Evolutionary conservation across 2,113 vertebrate species (phyloP).

Genomic region (Grallaria varia): DNA sequence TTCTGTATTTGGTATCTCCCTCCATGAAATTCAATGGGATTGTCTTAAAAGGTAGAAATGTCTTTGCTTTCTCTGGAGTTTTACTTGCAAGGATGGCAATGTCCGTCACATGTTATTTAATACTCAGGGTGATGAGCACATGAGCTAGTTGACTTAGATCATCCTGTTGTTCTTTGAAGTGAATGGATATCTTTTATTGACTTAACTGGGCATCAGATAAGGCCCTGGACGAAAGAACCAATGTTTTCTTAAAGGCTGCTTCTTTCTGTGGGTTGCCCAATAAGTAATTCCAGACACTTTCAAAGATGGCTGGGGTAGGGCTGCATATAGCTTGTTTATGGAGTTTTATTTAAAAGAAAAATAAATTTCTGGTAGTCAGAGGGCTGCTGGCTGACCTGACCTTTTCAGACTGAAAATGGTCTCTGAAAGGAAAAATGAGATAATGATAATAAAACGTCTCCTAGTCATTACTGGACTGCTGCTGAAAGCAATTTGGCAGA

Average conservation of each 20-base stretch:
- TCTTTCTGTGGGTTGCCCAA: background rate
- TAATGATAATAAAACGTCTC: background rate
- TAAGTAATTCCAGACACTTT: background rate
- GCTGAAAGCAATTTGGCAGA: slow-evolving; percentile 30
- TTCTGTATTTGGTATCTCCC: background rate
- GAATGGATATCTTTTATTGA: background rate
- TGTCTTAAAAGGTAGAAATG: background rate
- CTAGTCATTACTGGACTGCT: background rate
- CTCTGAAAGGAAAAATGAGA: background rate
- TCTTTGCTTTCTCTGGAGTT: background rate
- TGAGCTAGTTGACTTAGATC: background rate
- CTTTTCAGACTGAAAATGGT: slow-evolving; percentile 7
- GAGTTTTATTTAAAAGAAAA: background rate
- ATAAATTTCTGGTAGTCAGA: background rate
- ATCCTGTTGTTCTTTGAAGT: background rate
- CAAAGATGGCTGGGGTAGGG: background rate
- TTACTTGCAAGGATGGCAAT: background rate
- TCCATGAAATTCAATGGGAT: background rate
- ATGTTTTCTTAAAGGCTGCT: background rate
- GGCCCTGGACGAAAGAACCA: background rate
- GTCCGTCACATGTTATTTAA: background rate
- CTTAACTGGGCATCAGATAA: background rate
- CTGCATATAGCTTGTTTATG: background rate
- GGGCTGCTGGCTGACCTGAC: background rate
- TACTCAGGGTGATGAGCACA: background rate